phyloP scores from a whole-genome alignment of 2,113 vertebrate species.

The Dolichallabes microphthalmus region DNA sequence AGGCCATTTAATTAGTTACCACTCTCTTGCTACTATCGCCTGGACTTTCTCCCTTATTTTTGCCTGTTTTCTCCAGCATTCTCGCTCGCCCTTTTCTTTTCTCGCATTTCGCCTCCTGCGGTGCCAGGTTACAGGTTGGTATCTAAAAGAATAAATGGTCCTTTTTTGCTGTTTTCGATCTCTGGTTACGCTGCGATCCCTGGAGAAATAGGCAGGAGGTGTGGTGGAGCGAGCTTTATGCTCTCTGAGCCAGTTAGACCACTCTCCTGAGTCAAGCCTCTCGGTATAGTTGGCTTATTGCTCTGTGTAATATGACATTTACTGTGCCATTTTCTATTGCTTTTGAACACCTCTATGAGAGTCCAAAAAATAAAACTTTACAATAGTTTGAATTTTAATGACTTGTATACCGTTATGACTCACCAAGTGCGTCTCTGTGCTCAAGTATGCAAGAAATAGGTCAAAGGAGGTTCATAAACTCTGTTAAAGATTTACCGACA shows the following conservation, averaged over 20 bases:
- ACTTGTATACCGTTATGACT: background rate
- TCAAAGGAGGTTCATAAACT: constrained; percentile 41
- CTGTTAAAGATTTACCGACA: constrained; percentile 66
- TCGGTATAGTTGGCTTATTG: constrained; percentile 51
- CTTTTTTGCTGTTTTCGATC: constrained; percentile 72
- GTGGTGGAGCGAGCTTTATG: constrained; percentile 57
- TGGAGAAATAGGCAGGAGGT: constrained; percentile 62
- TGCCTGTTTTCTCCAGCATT: constrained; percentile 51
- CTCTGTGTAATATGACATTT: constrained; percentile 59
- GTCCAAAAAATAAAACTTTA: background rate
- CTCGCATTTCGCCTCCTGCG: constrained; percentile 49
- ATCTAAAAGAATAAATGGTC: constrained; percentile 76
- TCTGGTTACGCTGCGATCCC: constrained; percentile 69
- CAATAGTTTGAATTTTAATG: constrained; percentile 4
- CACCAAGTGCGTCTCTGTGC: background rate
- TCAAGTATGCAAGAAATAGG: constrained; percentile 21
- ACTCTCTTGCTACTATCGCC: background rate
- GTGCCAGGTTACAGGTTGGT: constrained; percentile 74
- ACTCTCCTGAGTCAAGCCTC: constrained; percentile 60
- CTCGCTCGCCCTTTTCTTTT: constrained; percentile 63
- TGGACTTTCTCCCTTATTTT: constrained; percentile 44
- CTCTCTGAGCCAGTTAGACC: constrained; percentile 67
- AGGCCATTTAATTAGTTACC: background rate
- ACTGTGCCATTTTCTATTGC: constrained; percentile 53
- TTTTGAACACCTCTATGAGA: constrained; percentile 33